Percentiles rank a stretch among this genome's conserved stretches.
phyloP scores from a whole-genome alignment of 2,888 invertebrate species.

The Cinara cedri region DNA sequence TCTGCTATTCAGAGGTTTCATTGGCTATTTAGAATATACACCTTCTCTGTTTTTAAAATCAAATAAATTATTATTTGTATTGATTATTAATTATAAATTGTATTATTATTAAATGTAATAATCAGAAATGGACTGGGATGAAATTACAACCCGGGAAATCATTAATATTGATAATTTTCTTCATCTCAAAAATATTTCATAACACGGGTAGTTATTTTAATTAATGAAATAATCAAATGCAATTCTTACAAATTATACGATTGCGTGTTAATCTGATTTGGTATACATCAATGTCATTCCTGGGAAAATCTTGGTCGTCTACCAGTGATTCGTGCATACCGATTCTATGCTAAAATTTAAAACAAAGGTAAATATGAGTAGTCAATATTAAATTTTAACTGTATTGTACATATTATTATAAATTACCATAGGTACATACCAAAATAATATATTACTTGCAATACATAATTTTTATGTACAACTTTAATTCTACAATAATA shows the following conservation, averaged over 20 bases:
- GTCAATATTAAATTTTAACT: background rate
- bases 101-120: background rate
- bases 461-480: background rate
- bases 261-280: constrained; percentile 89
- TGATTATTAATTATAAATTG: too few species aligned
- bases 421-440: background rate
- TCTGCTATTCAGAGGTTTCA: too few species aligned
- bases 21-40: too few species aligned
- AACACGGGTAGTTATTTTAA: background rate
- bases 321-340: constrained; percentile 86
- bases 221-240: background rate
- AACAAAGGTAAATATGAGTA: background rate
- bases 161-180: too few species aligned
- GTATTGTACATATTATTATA: too few species aligned
- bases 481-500: background rate
- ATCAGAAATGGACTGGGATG: too few species aligned
- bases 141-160: too few species aligned
- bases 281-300: constrained; percentile 87
- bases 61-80: too few species aligned
- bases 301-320: constrained; percentile 85
- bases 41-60: too few species aligned
- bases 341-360: constrained; percentile 70
- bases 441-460: background rate
- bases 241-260: constrained; percentile 80
- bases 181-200: too few species aligned